Conservation (phyloP, 2,113 vertebrate species). For the Gopherus evgoodei region DNA sequence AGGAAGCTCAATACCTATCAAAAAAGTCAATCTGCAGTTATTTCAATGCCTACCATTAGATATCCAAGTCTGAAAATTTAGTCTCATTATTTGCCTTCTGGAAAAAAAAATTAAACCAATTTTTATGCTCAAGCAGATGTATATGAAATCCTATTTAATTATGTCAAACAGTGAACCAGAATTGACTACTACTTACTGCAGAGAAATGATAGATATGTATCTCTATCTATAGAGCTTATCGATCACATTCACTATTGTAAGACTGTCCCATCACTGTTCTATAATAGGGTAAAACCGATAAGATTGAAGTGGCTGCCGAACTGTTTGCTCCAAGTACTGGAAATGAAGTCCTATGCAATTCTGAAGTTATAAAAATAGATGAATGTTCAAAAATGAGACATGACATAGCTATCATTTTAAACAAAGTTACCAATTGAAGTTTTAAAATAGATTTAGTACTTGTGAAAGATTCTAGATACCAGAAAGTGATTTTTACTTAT, state of each 20-base stretch:
- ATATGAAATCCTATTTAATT: neutral
- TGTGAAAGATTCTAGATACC: neutral
- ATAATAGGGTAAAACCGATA: neutral
- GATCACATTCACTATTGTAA: neutral
- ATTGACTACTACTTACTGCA: neutral
- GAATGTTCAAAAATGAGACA: neutral
- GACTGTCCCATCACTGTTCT: neutral
- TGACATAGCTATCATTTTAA: neutral
- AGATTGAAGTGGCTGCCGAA: neutral
- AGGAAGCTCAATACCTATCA: neutral
- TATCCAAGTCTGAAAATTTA: neutral
- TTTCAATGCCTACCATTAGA: neutral
- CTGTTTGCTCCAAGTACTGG: neutral
- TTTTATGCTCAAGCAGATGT: neutral
- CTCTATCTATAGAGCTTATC: neutral
- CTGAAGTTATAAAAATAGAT: neutral
- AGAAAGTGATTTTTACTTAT: neutral
- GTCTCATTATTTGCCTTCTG: neutral
- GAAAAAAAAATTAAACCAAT: neutral
- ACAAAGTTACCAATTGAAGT: neutral
- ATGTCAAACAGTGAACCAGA: neutral
- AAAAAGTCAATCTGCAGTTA: neutral
- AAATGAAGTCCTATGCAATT: neutral
- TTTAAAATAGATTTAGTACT: neutral
- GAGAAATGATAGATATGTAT: neutral